phyloP scores from a whole-genome alignment of 2,888 invertebrate genomes.

The Crossocerus cetratus region DNA sequence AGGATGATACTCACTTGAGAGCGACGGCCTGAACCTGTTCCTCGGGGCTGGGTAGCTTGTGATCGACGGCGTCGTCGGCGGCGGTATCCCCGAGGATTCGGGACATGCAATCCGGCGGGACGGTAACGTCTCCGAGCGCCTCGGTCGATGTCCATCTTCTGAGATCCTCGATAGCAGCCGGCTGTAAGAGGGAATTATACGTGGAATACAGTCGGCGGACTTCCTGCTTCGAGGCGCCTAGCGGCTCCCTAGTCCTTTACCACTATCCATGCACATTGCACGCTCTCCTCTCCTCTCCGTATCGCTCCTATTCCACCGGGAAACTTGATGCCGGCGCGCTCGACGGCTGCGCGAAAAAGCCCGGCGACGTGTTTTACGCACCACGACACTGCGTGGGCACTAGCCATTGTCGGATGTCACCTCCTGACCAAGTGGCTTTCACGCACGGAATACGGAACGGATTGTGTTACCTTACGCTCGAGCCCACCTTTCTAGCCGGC shows the following conservation, averaged over 20 bases:
- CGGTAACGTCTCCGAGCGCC: constrained; percentile 89
- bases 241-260: neutral
- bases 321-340: constrained; percentile 43
- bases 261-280: too few species aligned
- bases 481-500: constrained; percentile 31
- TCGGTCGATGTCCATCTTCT: constrained; percentile 91
- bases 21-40: constrained; percentile 91
- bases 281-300: neutral
- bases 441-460: constrained; percentile 63
- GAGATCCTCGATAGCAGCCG: constrained; percentile 87
- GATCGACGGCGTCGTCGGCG: constrained; percentile 87
- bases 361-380: constrained; percentile 48
- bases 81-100: constrained; percentile 81
- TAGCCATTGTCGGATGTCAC: constrained; percentile 64
- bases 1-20: constrained; percentile 82
- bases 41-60: constrained; percentile 91
- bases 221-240: constrained; percentile 6
- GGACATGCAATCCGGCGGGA: constrained; percentile 87
- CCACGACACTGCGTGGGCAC: constrained; percentile 58
- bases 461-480: constrained; percentile 61
- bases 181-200: constrained; percentile 78
- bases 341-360: constrained; percentile 26
- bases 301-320: constrained; percentile 41
- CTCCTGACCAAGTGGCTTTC: constrained; percentile 66
- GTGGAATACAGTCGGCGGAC: constrained; percentile 28